Percentiles rank a stretch among this genome's conserved stretches.
phyloP scores from a whole-genome alignment of 2,113 vertebrate species.

The Barnardius zonarius region DNA sequence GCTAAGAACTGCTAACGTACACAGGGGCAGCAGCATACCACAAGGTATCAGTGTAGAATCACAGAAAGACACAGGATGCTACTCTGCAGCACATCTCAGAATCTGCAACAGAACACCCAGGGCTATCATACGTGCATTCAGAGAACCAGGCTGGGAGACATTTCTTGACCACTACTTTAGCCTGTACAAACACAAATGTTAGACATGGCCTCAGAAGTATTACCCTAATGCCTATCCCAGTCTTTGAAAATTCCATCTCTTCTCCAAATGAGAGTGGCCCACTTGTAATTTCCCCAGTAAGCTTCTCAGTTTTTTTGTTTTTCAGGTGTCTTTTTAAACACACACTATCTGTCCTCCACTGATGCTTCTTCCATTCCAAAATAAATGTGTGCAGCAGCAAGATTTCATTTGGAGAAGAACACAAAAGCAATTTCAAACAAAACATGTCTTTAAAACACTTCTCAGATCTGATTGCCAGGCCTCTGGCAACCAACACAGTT shows the following conservation, averaged over 20 bases:
- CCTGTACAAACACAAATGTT: background rate
- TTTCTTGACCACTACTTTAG: background rate
- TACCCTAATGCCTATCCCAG: background rate
- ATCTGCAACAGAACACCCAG: background rate
- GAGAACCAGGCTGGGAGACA: background rate
- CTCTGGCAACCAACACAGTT: background rate
- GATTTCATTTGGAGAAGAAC: conserved; percentile 11
- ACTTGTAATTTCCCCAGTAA: background rate
- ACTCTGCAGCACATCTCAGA: background rate
- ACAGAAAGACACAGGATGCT: background rate
- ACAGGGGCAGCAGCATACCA: background rate
- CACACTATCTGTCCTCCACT: background rate
- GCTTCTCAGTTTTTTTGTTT: background rate
- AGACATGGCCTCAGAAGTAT: background rate
- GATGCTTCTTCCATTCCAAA: background rate
- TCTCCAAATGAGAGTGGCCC: background rate
- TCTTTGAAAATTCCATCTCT: background rate
- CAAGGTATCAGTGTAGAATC: background rate
- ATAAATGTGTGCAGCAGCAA: background rate
- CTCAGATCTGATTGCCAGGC: background rate
- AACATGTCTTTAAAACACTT: background rate
- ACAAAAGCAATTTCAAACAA: conserved; percentile 44
- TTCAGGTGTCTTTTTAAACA: background rate
- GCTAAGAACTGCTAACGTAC: background rate
- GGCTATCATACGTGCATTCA: background rate